These are phyloP conservation scores for Cynodonichthys magdalenae DNA, from an alignment of 2,797 vertebrate genomes.

Conservation along the genomic window DNA sequence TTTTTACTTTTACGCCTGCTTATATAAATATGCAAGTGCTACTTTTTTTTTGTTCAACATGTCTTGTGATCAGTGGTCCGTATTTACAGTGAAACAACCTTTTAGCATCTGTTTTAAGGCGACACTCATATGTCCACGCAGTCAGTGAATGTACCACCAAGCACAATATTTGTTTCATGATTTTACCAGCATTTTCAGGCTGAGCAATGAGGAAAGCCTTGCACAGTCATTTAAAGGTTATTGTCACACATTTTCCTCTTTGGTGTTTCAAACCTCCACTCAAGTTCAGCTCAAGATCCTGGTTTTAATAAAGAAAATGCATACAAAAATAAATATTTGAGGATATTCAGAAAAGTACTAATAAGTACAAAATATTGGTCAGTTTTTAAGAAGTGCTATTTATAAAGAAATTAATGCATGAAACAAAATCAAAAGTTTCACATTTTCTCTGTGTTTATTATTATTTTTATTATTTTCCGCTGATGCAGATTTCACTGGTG, in stretches of 20 bases:
- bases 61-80: slow-evolving; percentile 13
- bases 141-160: neutral
- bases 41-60: slow-evolving; percentile 50
- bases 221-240: neutral
- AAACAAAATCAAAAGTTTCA: neutral
- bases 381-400: neutral
- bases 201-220: slow-evolving; percentile 7
- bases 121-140: neutral
- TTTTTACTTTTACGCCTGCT: neutral
- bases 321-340: too few species aligned
- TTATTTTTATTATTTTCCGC: neutral
- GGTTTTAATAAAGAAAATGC: too few species aligned
- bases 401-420: neutral
- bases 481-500: neutral
- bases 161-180: slow-evolving; percentile 2
- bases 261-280: neutral
- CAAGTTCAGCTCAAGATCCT: neutral
- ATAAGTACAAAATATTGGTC: neutral
- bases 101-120: slow-evolving; percentile 16
- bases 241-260: neutral
- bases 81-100: slow-evolving; percentile 10
- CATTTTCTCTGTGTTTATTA: neutral
- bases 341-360: too few species aligned
- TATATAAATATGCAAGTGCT: slow-evolving; percentile 79
- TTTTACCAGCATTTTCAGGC: neutral